phyloP scores from a whole-genome alignment of 2,113 vertebrate species.

The Ammodytes marinus region DNA sequence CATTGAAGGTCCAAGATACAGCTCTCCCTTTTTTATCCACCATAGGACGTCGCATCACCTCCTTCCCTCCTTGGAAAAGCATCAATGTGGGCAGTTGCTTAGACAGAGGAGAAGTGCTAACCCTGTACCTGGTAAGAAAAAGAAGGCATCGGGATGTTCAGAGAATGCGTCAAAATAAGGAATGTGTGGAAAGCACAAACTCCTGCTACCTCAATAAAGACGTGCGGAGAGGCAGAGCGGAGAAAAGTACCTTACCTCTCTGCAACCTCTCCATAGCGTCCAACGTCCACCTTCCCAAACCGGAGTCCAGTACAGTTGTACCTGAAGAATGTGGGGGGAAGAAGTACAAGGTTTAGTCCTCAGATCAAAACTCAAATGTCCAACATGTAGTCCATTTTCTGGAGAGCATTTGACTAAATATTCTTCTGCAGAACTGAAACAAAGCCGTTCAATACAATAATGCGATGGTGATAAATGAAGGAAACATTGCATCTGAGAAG shows the following conservation, averaged over 20 bases:
- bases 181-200: background rate
- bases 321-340: conserved; percentile 72
- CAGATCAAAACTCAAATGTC: background rate
- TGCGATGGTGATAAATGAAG: background rate
- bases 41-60: conserved; percentile 91
- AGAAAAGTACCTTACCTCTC: conserved; percentile 82
- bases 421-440: background rate
- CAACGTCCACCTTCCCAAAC: conserved; percentile 96
- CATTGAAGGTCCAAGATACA: conserved; percentile 80
- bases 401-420: background rate
- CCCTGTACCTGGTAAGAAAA: conserved; percentile 87
- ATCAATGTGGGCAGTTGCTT: conserved; percentile 95
- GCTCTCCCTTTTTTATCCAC: conserved; percentile 87
- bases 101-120: conserved; percentile 93
- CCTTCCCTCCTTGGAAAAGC: conserved; percentile 91
- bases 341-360: background rate
- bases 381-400: background rate
- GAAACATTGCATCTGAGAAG: background rate
- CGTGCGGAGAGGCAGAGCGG: background rate
- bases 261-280: conserved; percentile 92
- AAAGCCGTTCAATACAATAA: background rate
- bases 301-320: conserved; percentile 92
- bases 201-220: background rate
- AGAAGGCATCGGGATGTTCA: background rate
- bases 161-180: background rate